Evolutionary conservation across 2,797 vertebrate species (phyloP), one percentile per base, ranked within the genome.

Genomic region (Phrynocephalus guinanensis): DNA sequence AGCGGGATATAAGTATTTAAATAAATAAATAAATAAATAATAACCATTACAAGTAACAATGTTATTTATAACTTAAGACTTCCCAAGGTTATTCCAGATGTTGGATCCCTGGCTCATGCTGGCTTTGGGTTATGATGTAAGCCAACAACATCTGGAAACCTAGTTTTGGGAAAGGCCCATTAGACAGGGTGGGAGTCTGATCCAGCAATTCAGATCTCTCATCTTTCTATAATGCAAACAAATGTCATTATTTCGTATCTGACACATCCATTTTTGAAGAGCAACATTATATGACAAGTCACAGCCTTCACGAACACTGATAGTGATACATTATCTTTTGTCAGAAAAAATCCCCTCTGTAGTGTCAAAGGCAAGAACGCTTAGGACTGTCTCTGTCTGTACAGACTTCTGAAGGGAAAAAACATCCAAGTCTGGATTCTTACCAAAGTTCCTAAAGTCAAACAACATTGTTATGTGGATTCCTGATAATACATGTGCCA

Each of bases 371-470:
- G 15, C 86, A 67, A 72, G 50, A 75, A 38, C 38, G 84, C 89
- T 94, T 93, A 89, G n/a, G 76, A 87, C 79, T 82, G 83, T 92
- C 94, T 94, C 81, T 1, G 26, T 70, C 83, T 86, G 91, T 88
- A 75, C 91, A 92, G 87, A 91, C 89, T 88, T 89, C 73, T 7
- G 7, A n/a, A 78, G 60, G 86, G 84, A 79, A 26, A 90, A 91
- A 90, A 93, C 84, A 85, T 91, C 50, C 38, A 44, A 44, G 9
- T 60, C 83, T 79, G 56, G 68, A 73, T 95, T 93, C 89, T 91
- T 83, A 91, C 77, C 52, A 84, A 16, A 84, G 79, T 38, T 80
- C 75, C 72, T 87, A 38, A 22, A 76, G 73, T 82, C 79, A 83
- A 88, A 86, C 33, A 76, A 77, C 85, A 89, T 6, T 83, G 91